Evolutionary conservation across 2,113 vertebrate species (phyloP).

Genomic region (Gnathonemus longibarbis): DNA sequence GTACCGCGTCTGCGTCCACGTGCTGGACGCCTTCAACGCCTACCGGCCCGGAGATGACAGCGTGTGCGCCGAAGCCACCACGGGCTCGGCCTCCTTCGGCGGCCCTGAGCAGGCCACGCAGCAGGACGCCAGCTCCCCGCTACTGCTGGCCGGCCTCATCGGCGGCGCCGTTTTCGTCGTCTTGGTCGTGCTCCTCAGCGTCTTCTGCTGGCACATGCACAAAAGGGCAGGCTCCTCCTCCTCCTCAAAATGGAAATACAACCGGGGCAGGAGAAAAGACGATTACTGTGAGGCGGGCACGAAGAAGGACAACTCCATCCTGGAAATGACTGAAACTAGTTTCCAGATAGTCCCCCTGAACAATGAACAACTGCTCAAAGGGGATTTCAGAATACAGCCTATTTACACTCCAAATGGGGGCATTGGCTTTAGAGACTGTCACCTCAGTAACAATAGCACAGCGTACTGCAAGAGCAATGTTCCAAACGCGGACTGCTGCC

Average conservation of each 20-base stretch:
- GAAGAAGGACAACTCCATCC: conserved; percentile 99
- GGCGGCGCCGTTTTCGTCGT: conserved; percentile 86
- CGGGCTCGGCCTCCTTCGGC: conserved; percentile 65
- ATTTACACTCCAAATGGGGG: conserved; percentile 97
- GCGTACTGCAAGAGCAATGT: conserved; percentile 92
- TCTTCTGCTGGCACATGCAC: conserved; percentile 99
- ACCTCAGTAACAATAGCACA: conserved; percentile 92
- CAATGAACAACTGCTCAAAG: conserved; percentile 98
- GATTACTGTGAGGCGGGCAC: conserved; percentile 97
- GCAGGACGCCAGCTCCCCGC: conserved; percentile 78
- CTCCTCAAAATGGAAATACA: conserved; percentile 96
- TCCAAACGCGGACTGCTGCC: conserved; percentile 92
- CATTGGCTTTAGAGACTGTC: conserved; percentile 94
- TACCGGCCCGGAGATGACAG: conserved; percentile 83
- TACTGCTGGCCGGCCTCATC: conserved; percentile 88
- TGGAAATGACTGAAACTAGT: conserved; percentile 99
- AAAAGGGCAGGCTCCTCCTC: conserved; percentile 84
- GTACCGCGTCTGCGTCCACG: conserved; percentile 88
- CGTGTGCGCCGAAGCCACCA: conserved; percentile 68
- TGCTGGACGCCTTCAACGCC: conserved; percentile 81
- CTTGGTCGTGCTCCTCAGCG: conserved; percentile 78
- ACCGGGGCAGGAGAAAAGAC: conserved; percentile 94
- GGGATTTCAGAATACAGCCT: conserved; percentile 97
- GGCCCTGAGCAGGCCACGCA: conserved; percentile 80
- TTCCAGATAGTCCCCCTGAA: conserved; percentile 99